Evolutionary conservation across 1,140 invertebrate species (phyloP).

Genomic region (Micrasema minimum): DNA sequence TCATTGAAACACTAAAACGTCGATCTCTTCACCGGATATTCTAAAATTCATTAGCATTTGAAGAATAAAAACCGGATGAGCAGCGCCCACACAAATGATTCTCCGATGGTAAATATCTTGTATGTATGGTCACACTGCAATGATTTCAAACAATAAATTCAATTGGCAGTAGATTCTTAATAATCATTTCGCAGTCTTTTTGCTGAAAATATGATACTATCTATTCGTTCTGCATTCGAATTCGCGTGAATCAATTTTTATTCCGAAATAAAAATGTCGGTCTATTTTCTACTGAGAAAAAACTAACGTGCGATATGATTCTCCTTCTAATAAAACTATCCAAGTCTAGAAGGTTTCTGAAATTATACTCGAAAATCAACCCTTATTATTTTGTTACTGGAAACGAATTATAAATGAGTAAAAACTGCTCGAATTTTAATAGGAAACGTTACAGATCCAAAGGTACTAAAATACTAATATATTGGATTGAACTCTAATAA

Average conservation of each 20-base stretch:
- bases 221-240: background rate
- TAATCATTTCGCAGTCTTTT: background rate
- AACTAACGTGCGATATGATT: too few relatives aligned
- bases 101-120: slow-evolving; percentile 20
- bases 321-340: too few relatives aligned
- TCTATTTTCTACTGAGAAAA: background rate
- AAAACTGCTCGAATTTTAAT: too few relatives aligned
- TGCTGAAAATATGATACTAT: slow-evolving; percentile 1
- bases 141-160: slow-evolving; percentile 20
- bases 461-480: too few relatives aligned
- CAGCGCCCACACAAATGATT: background rate
- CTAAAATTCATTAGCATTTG: background rate
- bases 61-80: slow-evolving; percentile 19
- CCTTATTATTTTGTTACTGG: too few relatives aligned
- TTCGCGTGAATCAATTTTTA: too few relatives aligned
- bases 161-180: background rate
- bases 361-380: too few relatives aligned
- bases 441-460: too few relatives aligned
- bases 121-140: slow-evolving; percentile 30
- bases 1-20: too few relatives aligned
- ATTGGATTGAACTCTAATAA: too few relatives aligned
- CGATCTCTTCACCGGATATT: background rate
- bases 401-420: too few relatives aligned
- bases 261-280: slow-evolving; percentile 9
- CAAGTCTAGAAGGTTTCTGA: too few relatives aligned